Evolutionary conservation across 2,888 invertebrate species (phyloP), one percentile per base, ranked within the genome.

Genomic region (Drosophila pseudotakahashii): DNA sequence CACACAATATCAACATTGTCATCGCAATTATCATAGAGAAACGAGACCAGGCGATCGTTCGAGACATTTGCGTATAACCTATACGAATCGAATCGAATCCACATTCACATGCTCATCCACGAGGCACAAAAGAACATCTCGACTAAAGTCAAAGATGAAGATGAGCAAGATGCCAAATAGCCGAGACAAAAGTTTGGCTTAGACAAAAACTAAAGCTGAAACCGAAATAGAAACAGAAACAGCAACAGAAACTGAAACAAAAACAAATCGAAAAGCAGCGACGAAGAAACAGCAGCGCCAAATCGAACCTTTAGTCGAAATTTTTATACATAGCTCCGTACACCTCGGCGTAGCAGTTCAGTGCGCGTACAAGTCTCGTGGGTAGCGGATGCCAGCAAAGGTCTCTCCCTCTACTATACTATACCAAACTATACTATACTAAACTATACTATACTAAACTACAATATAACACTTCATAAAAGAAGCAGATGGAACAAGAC

Each of bases 361-460:
- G 92, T 92, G 89, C 88, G 89, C 90, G 89, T 89, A 90, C 90
- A 90, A 89, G 87, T 90, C 89, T 91, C 90, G 91, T 91, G 89
- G 89, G 85, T 88, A 90, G 89, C 90, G 91, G 91, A 91, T 92
- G 92, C 75, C 76, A 81, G 68, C 77, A 74, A 74, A 83, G 82
- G 88, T 87, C 73, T 81, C 70, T 77, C 72, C 76, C 64, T 61
- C 66, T 19, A 64, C 44, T 53, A 53, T 19, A 50, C 37, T 23
- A 3, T 36, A 41, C 11, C 36, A 54, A 13, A 62, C 26, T 19
- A 19, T 19, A 19, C 51, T 23, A 3, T 36, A 41, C 11, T 41
- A 54, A 13, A 62, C 26, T 19, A 19, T 19, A 19, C 30, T 48
- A 52, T 44, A 61, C 45, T 44, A 41, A 32, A 67, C 39, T 30